Conservation (phyloP, 2,113 vertebrate species). For the Eclectus roratus region DNA sequence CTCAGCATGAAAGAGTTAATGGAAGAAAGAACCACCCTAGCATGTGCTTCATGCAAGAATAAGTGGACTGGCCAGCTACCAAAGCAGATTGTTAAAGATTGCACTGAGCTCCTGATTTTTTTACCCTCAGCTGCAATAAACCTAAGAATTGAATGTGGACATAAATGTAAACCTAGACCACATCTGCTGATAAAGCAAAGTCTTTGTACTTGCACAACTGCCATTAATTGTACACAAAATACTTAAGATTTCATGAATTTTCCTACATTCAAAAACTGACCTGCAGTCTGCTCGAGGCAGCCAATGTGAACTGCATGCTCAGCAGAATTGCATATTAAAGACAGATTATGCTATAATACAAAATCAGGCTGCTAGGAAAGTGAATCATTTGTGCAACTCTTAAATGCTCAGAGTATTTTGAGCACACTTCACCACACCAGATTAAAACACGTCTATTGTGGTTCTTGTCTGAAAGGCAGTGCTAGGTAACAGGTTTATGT, state of each 20-base stretch:
- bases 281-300: not conserved
- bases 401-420: not conserved
- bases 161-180: slow-evolving; percentile 31
- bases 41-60: slow-evolving; percentile 1
- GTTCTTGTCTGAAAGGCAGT: not conserved
- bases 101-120: not conserved
- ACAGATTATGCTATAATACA: slow-evolving; percentile 1
- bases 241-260: slow-evolving; percentile 45
- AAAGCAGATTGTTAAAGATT: slow-evolving; percentile 49
- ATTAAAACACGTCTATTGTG: not conserved
- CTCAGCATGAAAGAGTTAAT: slow-evolving; percentile 34
- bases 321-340: slow-evolving; percentile 26
- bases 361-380: slow-evolving; percentile 26
- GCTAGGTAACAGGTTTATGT: rapidly evolving
- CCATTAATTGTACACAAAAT: slow-evolving; percentile 17
- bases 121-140: not conserved
- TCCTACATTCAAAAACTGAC: slow-evolving; percentile 26
- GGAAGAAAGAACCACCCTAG: not conserved
- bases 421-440: not conserved
- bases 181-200: slow-evolving; percentile 59
- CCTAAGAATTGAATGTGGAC: not conserved
- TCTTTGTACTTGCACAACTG: slow-evolving; percentile 43
- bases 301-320: not conserved
- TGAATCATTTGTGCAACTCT: not conserved
- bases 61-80: slow-evolving; percentile 15